These are phyloP conservation scores for Nemurella pictetii DNA, from an alignment of 2,888 invertebrate species.

Conservation along the genomic window DNA sequence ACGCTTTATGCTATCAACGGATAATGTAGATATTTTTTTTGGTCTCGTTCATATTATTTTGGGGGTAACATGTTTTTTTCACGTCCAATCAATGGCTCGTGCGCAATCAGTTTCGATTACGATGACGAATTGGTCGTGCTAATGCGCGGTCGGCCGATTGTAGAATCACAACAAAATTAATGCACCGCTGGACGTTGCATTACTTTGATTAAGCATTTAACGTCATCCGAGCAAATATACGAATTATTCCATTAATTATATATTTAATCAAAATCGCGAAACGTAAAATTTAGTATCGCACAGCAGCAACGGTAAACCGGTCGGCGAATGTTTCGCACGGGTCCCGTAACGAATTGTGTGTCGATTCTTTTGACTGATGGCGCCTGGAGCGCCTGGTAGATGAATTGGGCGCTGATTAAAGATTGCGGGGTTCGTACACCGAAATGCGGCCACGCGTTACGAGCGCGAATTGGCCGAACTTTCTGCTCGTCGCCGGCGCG, in stretches of 20 bases:
- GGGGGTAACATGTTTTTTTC: neutral
- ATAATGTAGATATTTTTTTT: no score
- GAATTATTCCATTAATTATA: neutral
- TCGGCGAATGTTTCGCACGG: neutral
- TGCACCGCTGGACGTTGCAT: neutral
- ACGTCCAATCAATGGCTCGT: neutral
- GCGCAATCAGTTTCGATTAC: neutral
- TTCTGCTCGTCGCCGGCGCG: neutral
- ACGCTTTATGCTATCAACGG: neutral
- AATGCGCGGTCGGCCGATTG: neutral
- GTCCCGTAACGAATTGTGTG: neutral
- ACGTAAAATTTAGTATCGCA: neutral
- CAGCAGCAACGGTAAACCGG: neutral
- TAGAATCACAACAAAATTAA: neutral
- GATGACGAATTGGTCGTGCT: neutral
- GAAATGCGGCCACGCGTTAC: no score
- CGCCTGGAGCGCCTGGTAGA: no score
- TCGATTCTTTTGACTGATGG: neutral
- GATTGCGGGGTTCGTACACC: neutral
- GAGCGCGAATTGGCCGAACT: neutral
- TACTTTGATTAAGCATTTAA: neutral
- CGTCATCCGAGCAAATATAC: neutral
- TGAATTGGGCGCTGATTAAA: neutral
- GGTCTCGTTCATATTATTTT: neutral
- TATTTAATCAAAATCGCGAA: neutral